Conservation (phyloP, 2,888 invertebrate genomes). For the Urechis unicinctus region DNA sequence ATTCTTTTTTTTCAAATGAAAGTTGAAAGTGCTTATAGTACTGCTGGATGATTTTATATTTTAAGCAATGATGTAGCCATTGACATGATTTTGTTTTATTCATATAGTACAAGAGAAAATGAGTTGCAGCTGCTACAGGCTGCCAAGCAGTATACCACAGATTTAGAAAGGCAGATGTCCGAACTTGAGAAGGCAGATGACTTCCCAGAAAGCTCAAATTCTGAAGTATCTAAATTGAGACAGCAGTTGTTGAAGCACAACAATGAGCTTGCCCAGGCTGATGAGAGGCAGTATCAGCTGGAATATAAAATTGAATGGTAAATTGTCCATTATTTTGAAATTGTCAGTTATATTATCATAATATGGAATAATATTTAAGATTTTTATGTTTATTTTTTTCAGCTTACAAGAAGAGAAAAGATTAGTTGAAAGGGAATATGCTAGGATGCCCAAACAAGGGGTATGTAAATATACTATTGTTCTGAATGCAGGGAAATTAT, state of each 20-base stretch:
- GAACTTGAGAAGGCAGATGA: conserved; percentile 47
- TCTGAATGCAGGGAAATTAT: too few species aligned
- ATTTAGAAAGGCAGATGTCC: conserved; percentile 36
- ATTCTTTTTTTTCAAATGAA: too few species aligned
- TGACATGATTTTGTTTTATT: not conserved
- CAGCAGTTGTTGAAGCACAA: conserved; percentile 43
- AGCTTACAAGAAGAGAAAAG: conserved; percentile 47
- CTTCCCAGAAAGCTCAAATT: conserved; percentile 46
- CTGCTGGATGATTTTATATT: too few species aligned
- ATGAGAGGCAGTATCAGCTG: conserved; percentile 46
- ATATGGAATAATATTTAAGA: conserved; percentile 8
- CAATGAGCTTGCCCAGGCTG: conserved; percentile 43
- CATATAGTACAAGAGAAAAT: conserved; percentile 28
- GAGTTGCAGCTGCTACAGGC: conserved; percentile 38
- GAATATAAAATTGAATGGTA: conserved; percentile 49
- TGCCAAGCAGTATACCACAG: conserved; percentile 36
- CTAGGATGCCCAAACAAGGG: conserved; percentile 47
- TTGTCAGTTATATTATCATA: not conserved
- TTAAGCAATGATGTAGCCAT: too few species aligned
- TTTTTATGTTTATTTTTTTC: too few species aligned
- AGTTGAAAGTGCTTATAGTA: too few species aligned
- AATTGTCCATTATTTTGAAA: conserved; percentile 12
- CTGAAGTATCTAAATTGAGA: conserved; percentile 44
- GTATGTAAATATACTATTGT: conserved; percentile 24
- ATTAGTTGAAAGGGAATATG: conserved; percentile 43